These are phyloP conservation scores for Clarias pachynema DNA, from an alignment of 2,797 vertebrate genomes.

Conservation along the genomic window DNA sequence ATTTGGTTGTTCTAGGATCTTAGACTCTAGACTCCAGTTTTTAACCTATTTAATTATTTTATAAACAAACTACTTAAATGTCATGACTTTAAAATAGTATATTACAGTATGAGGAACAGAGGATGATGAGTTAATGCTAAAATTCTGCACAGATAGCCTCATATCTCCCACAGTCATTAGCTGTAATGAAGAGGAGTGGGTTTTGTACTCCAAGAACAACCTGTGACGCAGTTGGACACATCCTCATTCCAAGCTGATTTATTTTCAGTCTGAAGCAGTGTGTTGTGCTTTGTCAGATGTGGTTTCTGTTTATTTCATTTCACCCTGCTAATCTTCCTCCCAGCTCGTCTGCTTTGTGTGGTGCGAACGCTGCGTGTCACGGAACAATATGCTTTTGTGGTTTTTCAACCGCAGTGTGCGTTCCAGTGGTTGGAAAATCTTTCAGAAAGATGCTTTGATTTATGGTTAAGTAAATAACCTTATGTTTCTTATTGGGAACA, in stretches of 20 bases:
- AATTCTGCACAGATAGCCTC: neutral
- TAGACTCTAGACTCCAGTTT: neutral
- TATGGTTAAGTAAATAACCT: constrained; percentile 11
- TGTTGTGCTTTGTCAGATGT: constrained; percentile 50
- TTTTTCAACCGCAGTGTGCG: constrained; percentile 15
- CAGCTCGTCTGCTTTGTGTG: constrained; percentile 16
- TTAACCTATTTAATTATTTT: neutral
- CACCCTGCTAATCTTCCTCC: constrained; percentile 1
- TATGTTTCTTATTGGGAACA: constrained; percentile 20
- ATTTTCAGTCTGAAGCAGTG: neutral
- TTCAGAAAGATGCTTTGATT: neutral
- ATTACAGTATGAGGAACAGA: no score
- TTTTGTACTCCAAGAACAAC: constrained; percentile 11
- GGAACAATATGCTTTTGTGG: neutral
- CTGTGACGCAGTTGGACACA: constrained; percentile 16
- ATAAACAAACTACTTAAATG: neutral
- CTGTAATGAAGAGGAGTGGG: neutral
- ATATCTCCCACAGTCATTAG: neutral
- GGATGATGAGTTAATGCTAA: neutral
- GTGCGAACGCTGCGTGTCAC: neutral
- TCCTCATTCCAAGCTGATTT: neutral
- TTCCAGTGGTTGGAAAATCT: constrained; percentile 6
- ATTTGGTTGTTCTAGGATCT: neutral
- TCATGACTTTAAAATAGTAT: neutral
- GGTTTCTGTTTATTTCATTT: constrained; percentile 58